A percentile compares a stretch with the other conserved stretches of the same genome.
These are phyloP conservation scores for Gallinago solitaria DNA, from an alignment of 2,797 vertebrate species.

Conservation along the genomic window DNA sequence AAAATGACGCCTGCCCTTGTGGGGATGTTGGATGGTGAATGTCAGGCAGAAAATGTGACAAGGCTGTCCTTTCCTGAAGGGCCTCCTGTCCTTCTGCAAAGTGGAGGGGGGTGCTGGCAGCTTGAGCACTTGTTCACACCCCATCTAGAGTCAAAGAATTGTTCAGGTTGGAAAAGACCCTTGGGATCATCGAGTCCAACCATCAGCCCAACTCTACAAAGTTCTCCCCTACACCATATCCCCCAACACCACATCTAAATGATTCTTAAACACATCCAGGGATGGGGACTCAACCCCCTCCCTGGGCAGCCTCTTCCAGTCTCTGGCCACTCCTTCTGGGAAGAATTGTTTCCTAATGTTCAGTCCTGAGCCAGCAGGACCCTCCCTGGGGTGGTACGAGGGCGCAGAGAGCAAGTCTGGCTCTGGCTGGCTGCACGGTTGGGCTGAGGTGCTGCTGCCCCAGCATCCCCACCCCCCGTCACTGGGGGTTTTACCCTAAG, in stretches of 20 bases:
- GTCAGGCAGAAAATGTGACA: background rate
- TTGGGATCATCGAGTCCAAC: too few relatives aligned
- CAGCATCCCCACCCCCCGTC: accelerated
- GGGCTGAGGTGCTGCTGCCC: background rate
- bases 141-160: too few relatives aligned
- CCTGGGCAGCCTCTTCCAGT: too few relatives aligned
- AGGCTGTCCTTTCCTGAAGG: background rate
- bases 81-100: background rate
- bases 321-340: too few relatives aligned
- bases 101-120: background rate
- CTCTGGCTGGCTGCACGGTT: background rate
- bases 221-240: too few relatives aligned
- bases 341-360: too few relatives aligned
- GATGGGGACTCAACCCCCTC: too few relatives aligned
- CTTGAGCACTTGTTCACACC: background rate
- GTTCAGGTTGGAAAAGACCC: too few relatives aligned
- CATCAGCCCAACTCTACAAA: too few relatives aligned
- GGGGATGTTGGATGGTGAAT: background rate
- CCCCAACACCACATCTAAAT: too few relatives aligned
- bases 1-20: background rate
- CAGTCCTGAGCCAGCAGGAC: background rate
- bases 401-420: background rate
- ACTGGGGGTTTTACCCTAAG: background rate
- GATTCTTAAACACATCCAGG: too few relatives aligned
- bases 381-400: background rate